Evolutionary conservation across 2,113 vertebrate genomes (phyloP).

Genomic region (Sterrhoptilus dennistouni): DNA sequence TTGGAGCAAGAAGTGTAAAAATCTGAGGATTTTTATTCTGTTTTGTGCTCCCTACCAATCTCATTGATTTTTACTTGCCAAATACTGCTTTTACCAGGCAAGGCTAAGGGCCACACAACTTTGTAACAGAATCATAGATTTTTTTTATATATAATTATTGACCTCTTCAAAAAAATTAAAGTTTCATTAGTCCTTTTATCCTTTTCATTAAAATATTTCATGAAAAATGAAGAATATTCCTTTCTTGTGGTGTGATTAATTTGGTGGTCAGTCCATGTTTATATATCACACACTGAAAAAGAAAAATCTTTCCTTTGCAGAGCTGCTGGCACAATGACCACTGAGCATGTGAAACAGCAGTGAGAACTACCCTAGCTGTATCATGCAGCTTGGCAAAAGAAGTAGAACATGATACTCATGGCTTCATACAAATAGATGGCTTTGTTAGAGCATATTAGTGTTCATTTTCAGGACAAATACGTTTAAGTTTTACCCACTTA

Average conservation of each 20-base stretch:
- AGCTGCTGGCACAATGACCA: not conserved
- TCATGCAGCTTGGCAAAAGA: not conserved
- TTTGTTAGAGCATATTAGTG: not conserved
- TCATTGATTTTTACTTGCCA: not conserved
- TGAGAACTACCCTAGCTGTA: not conserved
- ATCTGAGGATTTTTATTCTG: not conserved
- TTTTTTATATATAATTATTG: not conserved
- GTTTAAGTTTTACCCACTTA: conserved; percentile 70
- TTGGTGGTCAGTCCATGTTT: not conserved
- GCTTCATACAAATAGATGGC: not conserved
- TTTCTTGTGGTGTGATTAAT: not conserved
- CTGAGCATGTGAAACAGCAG: not conserved
- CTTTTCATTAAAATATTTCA: not conserved
- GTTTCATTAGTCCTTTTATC: not conserved
- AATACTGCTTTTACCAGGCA: not conserved
- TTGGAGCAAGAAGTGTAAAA: not conserved
- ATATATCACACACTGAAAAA: not conserved
- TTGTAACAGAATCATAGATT: not conserved
- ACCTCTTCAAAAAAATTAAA: not conserved
- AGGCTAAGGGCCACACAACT: not conserved
- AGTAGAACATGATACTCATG: not conserved
- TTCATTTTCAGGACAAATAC: not conserved
- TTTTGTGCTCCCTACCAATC: not conserved
- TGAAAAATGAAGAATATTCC: not conserved
- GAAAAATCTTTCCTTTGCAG: not conserved